A percentile compares a stretch with the other conserved stretches of the same genome.
Evolutionary conservation across 2,888 invertebrate species (phyloP).

Genomic region (Mesorhabditis belari): DNA sequence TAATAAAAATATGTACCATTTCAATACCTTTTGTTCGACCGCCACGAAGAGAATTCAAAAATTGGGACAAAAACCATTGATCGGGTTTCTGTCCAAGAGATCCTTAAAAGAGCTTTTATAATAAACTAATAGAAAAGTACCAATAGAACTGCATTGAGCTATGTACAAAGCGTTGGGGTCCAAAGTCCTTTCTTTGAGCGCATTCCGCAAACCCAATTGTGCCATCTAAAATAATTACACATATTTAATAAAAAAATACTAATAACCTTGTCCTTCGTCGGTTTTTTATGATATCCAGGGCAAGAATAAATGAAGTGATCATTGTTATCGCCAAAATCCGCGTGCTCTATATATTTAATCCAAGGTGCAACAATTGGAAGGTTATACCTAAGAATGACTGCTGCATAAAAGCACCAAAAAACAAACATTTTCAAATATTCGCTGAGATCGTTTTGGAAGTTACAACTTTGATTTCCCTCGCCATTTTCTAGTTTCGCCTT

Average conservation of each 20-base stretch:
- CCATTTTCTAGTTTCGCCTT: constrained; percentile 4
- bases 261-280: too few species aligned
- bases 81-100: constrained; percentile 36
- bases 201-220: constrained; percentile 6
- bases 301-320: constrained; percentile 37
- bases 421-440: background rate
- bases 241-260: background rate
- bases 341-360: constrained; percentile 12
- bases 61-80: background rate
- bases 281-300: constrained; percentile 40
- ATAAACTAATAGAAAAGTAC: constrained; percentile 6
- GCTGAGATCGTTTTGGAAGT: background rate
- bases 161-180: constrained; percentile 11
- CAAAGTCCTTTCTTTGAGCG: background rate
- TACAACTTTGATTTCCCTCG: background rate
- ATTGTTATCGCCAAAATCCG: constrained; percentile 13
- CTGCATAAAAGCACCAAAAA: background rate
- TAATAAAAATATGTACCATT: background rate
- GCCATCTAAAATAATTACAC: constrained; percentile 12
- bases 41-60: background rate
- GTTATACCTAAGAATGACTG: constrained; percentile 2
- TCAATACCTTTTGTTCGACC: background rate
- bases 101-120: background rate
- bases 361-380: constrained; percentile 9
- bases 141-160: constrained; percentile 42